phyloP scores from a whole-genome alignment of 2,113 vertebrate species.

The Oreotrochilus melanogaster region DNA sequence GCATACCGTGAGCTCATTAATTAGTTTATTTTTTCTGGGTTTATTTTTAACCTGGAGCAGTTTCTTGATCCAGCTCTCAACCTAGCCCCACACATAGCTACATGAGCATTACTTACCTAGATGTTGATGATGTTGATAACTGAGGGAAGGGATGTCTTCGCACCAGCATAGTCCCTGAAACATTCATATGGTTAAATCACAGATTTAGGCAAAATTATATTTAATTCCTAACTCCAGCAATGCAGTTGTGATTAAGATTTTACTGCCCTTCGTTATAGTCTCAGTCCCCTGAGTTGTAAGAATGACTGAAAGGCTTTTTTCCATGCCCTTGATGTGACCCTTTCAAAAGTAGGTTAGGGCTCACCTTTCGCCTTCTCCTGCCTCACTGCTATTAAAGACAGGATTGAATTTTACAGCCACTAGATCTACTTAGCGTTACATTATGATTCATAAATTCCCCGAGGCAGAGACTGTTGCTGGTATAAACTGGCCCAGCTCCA shows the following conservation, averaged over 20 bases:
- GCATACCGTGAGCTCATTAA: not conserved
- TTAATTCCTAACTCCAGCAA: constrained; percentile 20
- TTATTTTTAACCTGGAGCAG: constrained; percentile 17
- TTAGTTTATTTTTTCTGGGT: constrained; percentile 14
- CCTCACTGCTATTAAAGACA: constrained; percentile 46
- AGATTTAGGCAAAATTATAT: constrained; percentile 4
- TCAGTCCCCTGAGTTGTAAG: not conserved
- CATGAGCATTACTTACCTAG: rapidly evolving
- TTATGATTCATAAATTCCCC: constrained; percentile 63
- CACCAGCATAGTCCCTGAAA: not conserved
- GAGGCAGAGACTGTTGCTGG: constrained; percentile 49
- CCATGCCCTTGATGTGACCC: constrained; percentile 58
- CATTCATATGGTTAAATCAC: not conserved
- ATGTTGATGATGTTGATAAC: not conserved
- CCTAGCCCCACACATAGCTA: not conserved
- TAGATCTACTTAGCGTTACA: constrained; percentile 54
- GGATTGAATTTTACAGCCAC: constrained; percentile 65
- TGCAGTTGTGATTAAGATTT: constrained; percentile 27
- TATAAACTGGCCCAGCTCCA: constrained; percentile 56
- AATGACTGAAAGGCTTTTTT: constrained; percentile 52
- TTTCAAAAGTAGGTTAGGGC: constrained; percentile 52
- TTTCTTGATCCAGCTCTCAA: not conserved
- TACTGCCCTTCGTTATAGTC: constrained; percentile 38
- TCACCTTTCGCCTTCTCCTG: constrained; percentile 61
- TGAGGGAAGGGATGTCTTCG: not conserved